A percentile compares a stretch with the other conserved stretches of the same genome.
These are phyloP conservation scores for Oegoconia quadripuncta DNA, from an alignment of 2,888 invertebrate species.

Conservation along the genomic window DNA sequence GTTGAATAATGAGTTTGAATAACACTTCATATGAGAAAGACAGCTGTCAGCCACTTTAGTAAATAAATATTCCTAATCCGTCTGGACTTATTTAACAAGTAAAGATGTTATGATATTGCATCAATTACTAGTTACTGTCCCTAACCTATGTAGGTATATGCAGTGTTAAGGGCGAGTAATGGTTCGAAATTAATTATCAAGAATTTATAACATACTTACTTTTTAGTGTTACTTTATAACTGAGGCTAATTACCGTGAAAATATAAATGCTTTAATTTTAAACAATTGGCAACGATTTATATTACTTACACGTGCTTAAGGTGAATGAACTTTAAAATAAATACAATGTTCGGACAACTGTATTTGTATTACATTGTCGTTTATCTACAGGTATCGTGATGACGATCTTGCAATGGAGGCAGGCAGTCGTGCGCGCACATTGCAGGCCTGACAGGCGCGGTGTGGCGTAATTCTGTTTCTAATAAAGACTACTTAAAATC, in stretches of 20 bases:
- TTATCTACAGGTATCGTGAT: slow-evolving; percentile 31
- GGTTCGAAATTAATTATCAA: no score
- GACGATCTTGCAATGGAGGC: slow-evolving; percentile 23
- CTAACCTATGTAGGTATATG: no score
- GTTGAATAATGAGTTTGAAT: no score
- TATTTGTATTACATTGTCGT: slow-evolving; percentile 28
- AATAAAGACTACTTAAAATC: slow-evolving; percentile 27
- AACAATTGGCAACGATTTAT: neutral
- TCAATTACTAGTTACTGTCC: no score
- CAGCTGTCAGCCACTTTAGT: no score
- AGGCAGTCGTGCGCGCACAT: slow-evolving; percentile 18
- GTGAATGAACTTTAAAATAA: slow-evolving; percentile 32
- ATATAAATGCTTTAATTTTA: neutral
- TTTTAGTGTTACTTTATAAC: no score
- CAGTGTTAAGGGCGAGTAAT: no score
- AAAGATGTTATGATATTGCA: no score
- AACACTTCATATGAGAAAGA: no score
- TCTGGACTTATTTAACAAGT: no score
- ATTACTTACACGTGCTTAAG: slow-evolving; percentile 20
- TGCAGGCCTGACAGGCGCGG: slow-evolving; percentile 15
- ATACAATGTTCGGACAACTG: slow-evolving; percentile 27
- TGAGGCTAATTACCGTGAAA: neutral
- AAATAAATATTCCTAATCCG: no score
- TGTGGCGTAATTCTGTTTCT: slow-evolving; percentile 29
- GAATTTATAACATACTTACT: no score